Evolutionary conservation across 64 coral and sea anemone species (phyloP).

Genomic region (Actinia tenebrosa): DNA sequence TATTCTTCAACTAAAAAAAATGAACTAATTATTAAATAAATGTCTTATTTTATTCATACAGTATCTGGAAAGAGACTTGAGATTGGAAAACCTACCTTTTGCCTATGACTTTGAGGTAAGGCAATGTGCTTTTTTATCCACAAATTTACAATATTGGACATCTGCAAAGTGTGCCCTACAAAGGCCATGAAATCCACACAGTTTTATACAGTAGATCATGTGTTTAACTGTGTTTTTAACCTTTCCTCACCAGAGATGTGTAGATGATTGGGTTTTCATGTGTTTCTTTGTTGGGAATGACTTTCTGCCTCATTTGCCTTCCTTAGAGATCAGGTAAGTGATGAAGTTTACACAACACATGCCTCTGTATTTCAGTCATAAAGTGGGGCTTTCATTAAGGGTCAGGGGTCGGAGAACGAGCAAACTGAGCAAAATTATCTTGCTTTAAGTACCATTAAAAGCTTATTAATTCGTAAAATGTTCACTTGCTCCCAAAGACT

Average conservation of each 20-base stretch:
- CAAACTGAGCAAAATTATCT: too few species aligned
- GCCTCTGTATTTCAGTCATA: not conserved
- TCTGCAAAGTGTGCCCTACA: too few species aligned
- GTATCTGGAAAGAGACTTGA: constrained; percentile 95
- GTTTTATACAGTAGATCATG: not conserved
- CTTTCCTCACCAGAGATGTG: constrained; percentile 47
- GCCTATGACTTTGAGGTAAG: constrained; percentile 94
- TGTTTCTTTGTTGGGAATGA: constrained; percentile 99
- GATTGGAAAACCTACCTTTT: constrained; percentile 95
- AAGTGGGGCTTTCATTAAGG: too few species aligned
- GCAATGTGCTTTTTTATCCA: too few species aligned
- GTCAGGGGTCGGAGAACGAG: too few species aligned
- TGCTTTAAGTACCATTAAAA: too few species aligned
- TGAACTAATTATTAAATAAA: too few species aligned
- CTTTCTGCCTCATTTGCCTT: constrained; percentile 94
- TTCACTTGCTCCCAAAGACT: too few species aligned
- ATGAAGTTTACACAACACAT: not conserved
- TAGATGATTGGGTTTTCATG: constrained; percentile 99
- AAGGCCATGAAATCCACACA: too few species aligned
- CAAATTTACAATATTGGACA: too few species aligned
- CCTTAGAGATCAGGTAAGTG: constrained; percentile 93
- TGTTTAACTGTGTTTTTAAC: not conserved
- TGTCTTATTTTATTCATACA: not conserved
- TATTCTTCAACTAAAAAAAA: too few species aligned
- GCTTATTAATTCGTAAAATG: too few species aligned